Conservation (phyloP, 2,113 vertebrate genomes). For the Procavia capensis region DNA sequence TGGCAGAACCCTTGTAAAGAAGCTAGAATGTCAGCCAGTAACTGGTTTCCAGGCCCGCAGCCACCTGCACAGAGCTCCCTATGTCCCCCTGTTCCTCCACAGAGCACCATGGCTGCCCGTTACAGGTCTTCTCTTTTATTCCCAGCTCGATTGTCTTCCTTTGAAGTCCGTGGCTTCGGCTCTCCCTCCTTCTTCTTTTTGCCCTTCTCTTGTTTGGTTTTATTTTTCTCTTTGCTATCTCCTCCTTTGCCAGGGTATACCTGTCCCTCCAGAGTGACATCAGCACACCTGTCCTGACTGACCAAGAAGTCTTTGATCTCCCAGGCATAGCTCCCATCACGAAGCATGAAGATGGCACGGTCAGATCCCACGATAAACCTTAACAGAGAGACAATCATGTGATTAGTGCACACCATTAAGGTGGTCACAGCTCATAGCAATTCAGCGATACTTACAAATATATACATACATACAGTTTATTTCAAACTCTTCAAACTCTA, state of each 20-base stretch:
- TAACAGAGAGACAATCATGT: accelerated
- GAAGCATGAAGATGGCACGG: constrained; percentile 97
- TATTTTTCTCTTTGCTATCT: constrained; percentile 82
- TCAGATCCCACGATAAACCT: constrained; percentile 99
- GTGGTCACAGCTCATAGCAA: background rate
- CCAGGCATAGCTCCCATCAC: constrained; percentile 96
- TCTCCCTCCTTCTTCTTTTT: constrained; percentile 88
- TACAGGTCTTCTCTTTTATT: constrained; percentile 91
- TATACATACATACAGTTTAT: background rate
- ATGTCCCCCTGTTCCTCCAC: background rate
- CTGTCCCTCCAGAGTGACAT: constrained; percentile 98
- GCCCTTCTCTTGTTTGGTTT: constrained; percentile 87
- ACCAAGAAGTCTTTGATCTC: constrained; percentile 98
- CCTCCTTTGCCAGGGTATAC: constrained; percentile 94
- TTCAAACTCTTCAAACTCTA: background rate
- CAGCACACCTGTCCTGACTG: constrained; percentile 93
- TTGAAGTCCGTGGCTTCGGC: constrained; percentile 71
- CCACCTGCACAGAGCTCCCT: background rate
- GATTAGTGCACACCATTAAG: constrained; percentile 34
- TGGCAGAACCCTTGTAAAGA: background rate
- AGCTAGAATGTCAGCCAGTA: background rate
- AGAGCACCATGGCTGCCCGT: background rate
- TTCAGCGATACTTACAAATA: accelerated
- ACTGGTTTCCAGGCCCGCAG: background rate
- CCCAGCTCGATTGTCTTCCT: constrained; percentile 89